Percentiles rank a stretch among this genome's conserved stretches.
These are phyloP conservation scores for Achlya flavicornis DNA, from an alignment of 2,888 invertebrate species.

Conservation along the genomic window DNA sequence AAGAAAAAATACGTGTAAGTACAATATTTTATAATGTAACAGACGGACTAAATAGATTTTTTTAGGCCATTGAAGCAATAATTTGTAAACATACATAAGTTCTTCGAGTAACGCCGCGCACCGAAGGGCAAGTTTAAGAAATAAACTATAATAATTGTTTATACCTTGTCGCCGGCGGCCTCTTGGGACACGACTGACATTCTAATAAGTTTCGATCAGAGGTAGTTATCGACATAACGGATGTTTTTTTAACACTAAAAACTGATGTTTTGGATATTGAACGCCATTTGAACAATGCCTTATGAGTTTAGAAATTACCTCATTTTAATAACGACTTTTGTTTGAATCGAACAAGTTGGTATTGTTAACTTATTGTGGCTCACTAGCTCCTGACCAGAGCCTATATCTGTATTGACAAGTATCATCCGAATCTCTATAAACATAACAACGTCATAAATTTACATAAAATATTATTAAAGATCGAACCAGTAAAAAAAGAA, in stretches of 20 bases:
- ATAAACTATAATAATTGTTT: slow-evolving; percentile 59
- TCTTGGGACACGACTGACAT: slow-evolving; percentile 54
- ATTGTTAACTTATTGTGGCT: slow-evolving; percentile 41
- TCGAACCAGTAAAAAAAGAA: too few relatives aligned
- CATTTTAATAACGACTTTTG: slow-evolving; percentile 4
- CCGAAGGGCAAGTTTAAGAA: slow-evolving; percentile 38
- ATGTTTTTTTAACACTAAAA: slow-evolving; percentile 41
- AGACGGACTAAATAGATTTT: too few relatives aligned
- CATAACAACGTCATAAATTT: too few relatives aligned
- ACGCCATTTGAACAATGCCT: slow-evolving; percentile 11
- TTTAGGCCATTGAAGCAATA: too few relatives aligned
- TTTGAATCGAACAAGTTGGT: slow-evolving; percentile 34
- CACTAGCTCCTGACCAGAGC: too few relatives aligned
- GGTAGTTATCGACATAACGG: slow-evolving; percentile 53
- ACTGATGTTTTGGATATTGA: slow-evolving; percentile 31
- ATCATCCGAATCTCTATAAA: too few relatives aligned
- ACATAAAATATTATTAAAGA: too few relatives aligned
- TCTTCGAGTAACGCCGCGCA: slow-evolving; percentile 13
- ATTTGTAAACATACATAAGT: background rate
- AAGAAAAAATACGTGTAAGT: too few relatives aligned
- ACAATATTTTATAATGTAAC: too few relatives aligned
- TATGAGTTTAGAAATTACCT: slow-evolving; percentile 7
- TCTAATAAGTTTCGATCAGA: slow-evolving; percentile 53
- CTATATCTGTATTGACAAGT: too few relatives aligned
- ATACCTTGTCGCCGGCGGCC: slow-evolving; percentile 37